Conservation (phyloP, 64 coral and sea anemone species). For the Trachythela sp. region DNA sequence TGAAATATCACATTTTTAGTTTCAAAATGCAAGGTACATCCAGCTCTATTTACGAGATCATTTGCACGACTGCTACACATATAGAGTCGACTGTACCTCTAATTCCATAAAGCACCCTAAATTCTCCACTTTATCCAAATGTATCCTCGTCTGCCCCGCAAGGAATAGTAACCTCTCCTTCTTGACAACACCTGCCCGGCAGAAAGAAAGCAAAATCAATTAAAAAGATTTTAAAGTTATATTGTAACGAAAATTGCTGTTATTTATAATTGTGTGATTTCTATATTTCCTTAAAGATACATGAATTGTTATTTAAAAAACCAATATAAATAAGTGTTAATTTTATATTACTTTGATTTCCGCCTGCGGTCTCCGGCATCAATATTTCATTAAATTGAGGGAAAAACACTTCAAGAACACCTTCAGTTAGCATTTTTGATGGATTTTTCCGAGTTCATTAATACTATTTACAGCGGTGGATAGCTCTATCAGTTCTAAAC, state of each 20-base stretch:
- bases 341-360: not conserved
- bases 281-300: not conserved
- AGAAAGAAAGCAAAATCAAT: not conserved
- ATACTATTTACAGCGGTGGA: too few relatives aligned
- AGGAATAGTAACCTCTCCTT: constrained; percentile 70
- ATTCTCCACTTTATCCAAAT: constrained; percentile 76
- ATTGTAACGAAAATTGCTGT: not conserved
- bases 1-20: too few relatives aligned
- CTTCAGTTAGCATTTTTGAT: too few relatives aligned
- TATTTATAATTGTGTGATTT: not conserved
- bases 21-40: too few relatives aligned
- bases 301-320: not conserved
- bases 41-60: too few relatives aligned
- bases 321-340: not conserved
- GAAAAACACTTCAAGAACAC: too few relatives aligned
- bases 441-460: too few relatives aligned
- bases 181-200: constrained; percentile 59
- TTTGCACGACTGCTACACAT: too few relatives aligned
- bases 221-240: not conserved
- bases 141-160: constrained; percentile 91
- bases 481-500: too few relatives aligned
- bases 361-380: not conserved
- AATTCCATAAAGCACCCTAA: constrained; percentile 92
- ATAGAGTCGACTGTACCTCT: constrained; percentile 57
- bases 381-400: not conserved